Conservation (phyloP, 2,113 vertebrate genomes). For the Apaloderma vittatum region DNA sequence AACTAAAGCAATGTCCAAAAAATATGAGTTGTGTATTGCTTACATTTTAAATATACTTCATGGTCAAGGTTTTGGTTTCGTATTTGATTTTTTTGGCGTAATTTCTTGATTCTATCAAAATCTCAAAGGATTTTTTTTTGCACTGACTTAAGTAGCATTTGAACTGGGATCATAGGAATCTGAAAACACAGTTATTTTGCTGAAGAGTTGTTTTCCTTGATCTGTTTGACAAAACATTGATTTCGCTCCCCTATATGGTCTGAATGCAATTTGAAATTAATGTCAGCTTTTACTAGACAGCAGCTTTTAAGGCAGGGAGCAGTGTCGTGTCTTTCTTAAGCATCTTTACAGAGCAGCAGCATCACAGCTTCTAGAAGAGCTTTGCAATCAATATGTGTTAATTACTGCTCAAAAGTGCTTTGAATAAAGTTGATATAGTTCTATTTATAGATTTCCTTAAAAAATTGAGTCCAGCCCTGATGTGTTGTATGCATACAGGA, state of each 20-base stretch:
- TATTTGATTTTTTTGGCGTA: background rate
- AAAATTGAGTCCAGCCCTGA: background rate
- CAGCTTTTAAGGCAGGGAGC: background rate
- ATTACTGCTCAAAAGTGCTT: background rate
- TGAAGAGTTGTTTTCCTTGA: conserved; percentile 10
- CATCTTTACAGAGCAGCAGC: background rate
- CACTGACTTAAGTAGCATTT: background rate
- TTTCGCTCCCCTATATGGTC: conserved; percentile 3
- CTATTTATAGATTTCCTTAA: background rate
- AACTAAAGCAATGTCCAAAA: background rate
- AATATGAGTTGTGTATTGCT: background rate
- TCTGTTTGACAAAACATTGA: conserved; percentile 19
- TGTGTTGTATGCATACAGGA: background rate
- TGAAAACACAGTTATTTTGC: background rate
- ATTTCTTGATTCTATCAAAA: background rate
- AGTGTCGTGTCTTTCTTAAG: background rate
- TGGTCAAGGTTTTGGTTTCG: background rate
- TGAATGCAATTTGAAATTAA: conserved; percentile 20
- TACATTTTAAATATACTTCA: background rate
- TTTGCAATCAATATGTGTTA: background rate
- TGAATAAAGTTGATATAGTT: background rate
- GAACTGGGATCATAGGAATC: background rate
- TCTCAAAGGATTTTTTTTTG: background rate
- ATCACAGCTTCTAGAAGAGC: background rate
- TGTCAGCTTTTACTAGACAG: conserved; percentile 9